phyloP scores from a whole-genome alignment of 1,140 invertebrate species.

The Galleria mellonella region DNA sequence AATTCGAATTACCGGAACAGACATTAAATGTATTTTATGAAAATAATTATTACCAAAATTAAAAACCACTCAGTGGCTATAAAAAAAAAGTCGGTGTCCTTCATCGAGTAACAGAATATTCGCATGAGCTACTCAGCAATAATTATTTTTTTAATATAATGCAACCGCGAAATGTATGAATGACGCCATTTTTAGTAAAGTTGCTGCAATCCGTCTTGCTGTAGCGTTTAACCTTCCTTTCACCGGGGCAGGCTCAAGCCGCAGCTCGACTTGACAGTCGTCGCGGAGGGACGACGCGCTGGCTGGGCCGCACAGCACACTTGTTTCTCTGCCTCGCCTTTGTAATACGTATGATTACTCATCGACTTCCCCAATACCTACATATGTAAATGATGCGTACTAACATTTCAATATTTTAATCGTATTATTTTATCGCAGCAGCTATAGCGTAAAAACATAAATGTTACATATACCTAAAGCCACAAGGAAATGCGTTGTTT shows the following conservation, averaged over 20 bases:
- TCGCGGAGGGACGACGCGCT: constrained; percentile 35
- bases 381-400: not conserved
- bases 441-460: too few species aligned
- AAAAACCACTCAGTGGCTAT: too few species aligned
- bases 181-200: constrained; percentile 68
- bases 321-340: constrained; percentile 24
- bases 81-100: not conserved
- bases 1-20: too few species aligned
- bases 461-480: too few species aligned
- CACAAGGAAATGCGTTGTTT: too few species aligned
- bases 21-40: too few species aligned
- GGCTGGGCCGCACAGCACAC: constrained; percentile 39
- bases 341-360: constrained; percentile 26
- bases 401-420: too few species aligned
- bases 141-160: constrained; percentile 45
- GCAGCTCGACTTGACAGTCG: constrained; percentile 11
- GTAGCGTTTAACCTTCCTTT: constrained; percentile 64
- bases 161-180: constrained; percentile 56
- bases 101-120: constrained; percentile 7
- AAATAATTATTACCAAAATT: too few species aligned
- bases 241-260: constrained; percentile 39
- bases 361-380: constrained; percentile 15
- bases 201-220: constrained; percentile 59
- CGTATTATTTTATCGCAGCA: too few species aligned
- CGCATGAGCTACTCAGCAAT: constrained; percentile 18